phyloP scores from a whole-genome alignment of 2,888 invertebrate genomes.

The Choristoneura rosaceana region DNA sequence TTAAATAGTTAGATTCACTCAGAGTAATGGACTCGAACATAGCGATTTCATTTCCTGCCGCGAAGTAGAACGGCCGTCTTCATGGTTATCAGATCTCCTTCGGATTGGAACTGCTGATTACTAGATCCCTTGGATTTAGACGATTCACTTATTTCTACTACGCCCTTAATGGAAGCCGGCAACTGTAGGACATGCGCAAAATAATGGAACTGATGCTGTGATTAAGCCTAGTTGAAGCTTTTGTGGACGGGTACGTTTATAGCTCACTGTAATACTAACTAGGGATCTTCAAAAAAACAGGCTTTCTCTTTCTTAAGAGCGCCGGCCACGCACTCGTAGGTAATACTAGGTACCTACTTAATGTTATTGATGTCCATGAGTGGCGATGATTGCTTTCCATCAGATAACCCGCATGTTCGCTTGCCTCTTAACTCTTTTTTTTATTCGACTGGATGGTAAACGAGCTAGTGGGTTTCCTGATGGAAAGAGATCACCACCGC shows the following conservation, averaged over 20 bases:
- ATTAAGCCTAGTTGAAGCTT: constrained; percentile 26
- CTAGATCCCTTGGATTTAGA: constrained; percentile 52
- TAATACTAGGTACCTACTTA: no score
- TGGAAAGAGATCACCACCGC: no score
- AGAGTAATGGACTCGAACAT: constrained; percentile 42
- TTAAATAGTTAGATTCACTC: constrained; percentile 42
- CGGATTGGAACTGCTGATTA: constrained; percentile 52
- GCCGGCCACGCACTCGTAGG: no score
- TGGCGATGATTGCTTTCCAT: no score
- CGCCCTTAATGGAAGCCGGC: constrained; percentile 13
- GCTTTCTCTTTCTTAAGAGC: no score
- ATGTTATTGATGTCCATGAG: no score
- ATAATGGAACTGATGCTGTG: constrained; percentile 24
- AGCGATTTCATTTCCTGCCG: constrained; percentile 49
- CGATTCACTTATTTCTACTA: constrained; percentile 48
- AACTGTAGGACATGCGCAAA: constrained; percentile 8
- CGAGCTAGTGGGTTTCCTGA: no score
- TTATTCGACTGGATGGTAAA: no score
- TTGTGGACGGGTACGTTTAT: neutral
- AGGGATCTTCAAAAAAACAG: no score
- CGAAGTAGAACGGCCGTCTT: constrained; percentile 45
- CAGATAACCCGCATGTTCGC: no score
- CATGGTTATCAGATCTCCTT: constrained; percentile 51
- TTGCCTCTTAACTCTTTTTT: no score
- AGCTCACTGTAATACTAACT: neutral